Evolutionary conservation across 2,888 invertebrate species (phyloP), one percentile per base, ranked within the genome.

Genomic region (Nephrotoma appendiculata): DNA sequence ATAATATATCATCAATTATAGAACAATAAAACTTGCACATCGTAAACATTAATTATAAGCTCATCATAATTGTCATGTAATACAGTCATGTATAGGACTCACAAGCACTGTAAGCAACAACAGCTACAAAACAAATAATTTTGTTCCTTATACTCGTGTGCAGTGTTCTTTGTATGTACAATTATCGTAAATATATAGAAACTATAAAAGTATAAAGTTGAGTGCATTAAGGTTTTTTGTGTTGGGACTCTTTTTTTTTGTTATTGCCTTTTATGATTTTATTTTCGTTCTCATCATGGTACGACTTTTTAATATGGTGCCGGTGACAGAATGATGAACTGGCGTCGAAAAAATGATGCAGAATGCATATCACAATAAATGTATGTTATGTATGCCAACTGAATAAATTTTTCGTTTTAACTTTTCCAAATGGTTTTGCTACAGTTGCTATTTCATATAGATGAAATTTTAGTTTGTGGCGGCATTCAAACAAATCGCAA

Each of bases 1-100:
- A 48, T 71, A 71, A 71, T 71, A 71, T 71, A 85, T 87, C 87
- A 87, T 84, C 84, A 84, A 84, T 84, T 84, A 84, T 84, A 84
- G 43, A 84, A 84, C 84, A 84, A 84, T 84, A 84, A 84, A 84
- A 84, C 84, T 84, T 84, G 84, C 84, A 42, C 84, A 84, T 84
- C 43, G 41, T 84, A 84, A 84, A 71, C 71, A 71, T 71, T 71
- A 71, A 71, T 71, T 71, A 71, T 71, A 71, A 71, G 71, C 71
- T 71, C 71, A 71, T 71, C 71, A 71, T 71, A 71, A 71, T 71
- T 71, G 71, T 71, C 71, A 71, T 71, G 71, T 71, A 71, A 71
- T 71, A 31, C 71, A 71, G 71, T 71, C 71, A 71, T 31, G 3
- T 71, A n/a, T n/a, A 71, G 71, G 71, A 71, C 71, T 71, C 71